Evolutionary conservation across 2,113 vertebrate genomes (phyloP).

Genomic region (Gadus chalcogrammus): DNA sequence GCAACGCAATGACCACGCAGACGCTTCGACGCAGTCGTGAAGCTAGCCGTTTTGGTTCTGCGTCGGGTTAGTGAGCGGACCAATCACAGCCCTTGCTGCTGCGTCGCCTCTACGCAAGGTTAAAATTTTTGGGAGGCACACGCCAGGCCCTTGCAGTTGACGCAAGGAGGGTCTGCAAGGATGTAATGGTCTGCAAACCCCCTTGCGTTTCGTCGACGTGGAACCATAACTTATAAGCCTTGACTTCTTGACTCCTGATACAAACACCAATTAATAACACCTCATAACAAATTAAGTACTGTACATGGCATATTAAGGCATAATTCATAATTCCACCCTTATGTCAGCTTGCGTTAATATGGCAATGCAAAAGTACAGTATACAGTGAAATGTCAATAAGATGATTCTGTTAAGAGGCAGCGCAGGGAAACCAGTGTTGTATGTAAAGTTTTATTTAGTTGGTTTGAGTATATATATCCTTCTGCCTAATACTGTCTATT

Average conservation of each 20-base stretch:
- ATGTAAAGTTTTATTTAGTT: slow-evolving; percentile 6
- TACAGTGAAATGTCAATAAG: neutral
- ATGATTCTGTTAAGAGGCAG: neutral
- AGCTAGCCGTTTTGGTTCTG: too few relatives aligned
- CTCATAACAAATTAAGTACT: neutral
- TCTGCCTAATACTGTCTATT: slow-evolving; percentile 48
- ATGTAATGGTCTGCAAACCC: too few relatives aligned
- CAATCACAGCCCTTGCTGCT: too few relatives aligned
- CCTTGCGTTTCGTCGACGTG: too few relatives aligned
- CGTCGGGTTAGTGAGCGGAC: too few relatives aligned
- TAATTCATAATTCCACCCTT: neutral
- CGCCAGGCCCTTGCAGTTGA: too few relatives aligned
- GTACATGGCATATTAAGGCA: slow-evolving; percentile 2
- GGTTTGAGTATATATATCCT: slow-evolving; percentile 20
- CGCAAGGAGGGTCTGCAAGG: too few relatives aligned
- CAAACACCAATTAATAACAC: slow-evolving; percentile 31
- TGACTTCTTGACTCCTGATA: neutral
- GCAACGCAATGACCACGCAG: too few relatives aligned
- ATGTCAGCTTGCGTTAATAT: neutral
- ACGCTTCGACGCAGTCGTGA: too few relatives aligned
- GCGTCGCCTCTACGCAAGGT: too few relatives aligned
- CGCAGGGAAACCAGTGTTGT: slow-evolving; percentile 24
- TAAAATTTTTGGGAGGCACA: too few relatives aligned
- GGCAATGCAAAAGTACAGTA: neutral
- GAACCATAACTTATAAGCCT: too few relatives aligned